These are phyloP conservation scores for Drosophila virilis DNA, from an alignment of 1,140 invertebrate species.

Conservation along the genomic window DNA sequence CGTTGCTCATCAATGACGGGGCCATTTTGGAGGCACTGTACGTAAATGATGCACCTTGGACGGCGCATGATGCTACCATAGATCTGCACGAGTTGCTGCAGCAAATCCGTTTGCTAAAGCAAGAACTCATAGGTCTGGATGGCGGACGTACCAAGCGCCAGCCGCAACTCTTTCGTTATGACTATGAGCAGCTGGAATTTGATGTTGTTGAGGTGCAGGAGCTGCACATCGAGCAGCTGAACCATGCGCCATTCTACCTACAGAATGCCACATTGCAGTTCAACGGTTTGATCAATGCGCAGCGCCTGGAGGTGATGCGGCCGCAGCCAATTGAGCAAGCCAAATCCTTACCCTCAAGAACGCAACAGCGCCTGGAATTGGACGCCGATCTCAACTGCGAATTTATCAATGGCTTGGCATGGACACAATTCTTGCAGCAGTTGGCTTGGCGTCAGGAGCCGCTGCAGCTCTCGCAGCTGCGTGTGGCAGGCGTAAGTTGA, in stretches of 20 bases:
- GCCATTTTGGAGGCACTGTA: constrained; percentile 49
- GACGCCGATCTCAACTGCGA: constrained; percentile 60
- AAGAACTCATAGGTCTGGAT: constrained; percentile 5
- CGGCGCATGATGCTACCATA: constrained; percentile 40
- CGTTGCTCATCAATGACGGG: constrained; percentile 49
- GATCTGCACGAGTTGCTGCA: constrained; percentile 55
- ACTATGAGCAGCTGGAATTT: constrained; percentile 62
- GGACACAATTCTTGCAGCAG: constrained; percentile 77
- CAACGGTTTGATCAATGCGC: constrained; percentile 57
- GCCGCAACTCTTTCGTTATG: constrained; percentile 37
- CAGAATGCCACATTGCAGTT: constrained; percentile 60
- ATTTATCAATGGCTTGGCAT: constrained; percentile 76
- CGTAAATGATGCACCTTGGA: constrained; percentile 65
- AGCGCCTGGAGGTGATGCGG: constrained; percentile 50
- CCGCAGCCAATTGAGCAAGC: not conserved
- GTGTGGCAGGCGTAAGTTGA: constrained; percentile 84
- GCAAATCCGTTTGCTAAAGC: constrained; percentile 49
- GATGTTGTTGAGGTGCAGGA: constrained; percentile 53
- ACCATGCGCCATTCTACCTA: constrained; percentile 64
- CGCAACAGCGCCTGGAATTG: constrained; percentile 34
- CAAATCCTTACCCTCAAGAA: constrained; percentile 29
- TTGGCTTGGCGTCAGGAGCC: constrained; percentile 82
- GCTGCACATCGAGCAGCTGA: constrained; percentile 56
- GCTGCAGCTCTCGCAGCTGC: constrained; percentile 74
- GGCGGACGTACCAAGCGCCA: constrained; percentile 45